These are phyloP conservation scores for Hormaphis cornu DNA, from an alignment of 1,140 invertebrate species.

Conservation along the genomic window DNA sequence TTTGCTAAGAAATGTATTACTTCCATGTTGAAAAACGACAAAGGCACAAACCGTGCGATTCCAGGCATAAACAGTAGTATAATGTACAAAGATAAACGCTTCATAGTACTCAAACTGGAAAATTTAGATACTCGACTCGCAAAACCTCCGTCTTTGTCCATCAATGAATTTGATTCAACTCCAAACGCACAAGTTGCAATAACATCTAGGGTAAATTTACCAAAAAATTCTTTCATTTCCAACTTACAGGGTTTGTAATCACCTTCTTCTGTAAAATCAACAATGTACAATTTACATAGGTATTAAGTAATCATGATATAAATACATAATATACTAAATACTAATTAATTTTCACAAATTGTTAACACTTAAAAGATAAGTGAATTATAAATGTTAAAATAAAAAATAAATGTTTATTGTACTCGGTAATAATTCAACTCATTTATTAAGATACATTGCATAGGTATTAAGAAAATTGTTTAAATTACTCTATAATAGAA, in stretches of 20 bases:
- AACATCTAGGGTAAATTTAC: conserved; percentile 44
- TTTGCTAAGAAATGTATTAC: conserved; percentile 34
- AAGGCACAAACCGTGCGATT: conserved; percentile 33
- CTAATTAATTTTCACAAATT: no score
- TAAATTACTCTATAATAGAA: no score
- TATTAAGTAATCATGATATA: no score
- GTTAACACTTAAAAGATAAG: no score
- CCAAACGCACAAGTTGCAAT: conserved; percentile 44
- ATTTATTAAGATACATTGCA: no score
- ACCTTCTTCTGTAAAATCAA: conserved; percentile 36
- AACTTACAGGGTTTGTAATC: conserved; percentile 35
- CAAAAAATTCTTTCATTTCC: conserved; percentile 43
- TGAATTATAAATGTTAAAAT: no score
- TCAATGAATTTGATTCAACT: conserved; percentile 40
- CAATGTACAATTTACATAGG: conserved; percentile 34
- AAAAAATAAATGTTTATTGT: no score
- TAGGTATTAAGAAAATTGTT: no score
- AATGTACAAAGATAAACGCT: conserved; percentile 34
- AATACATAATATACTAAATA: no score
- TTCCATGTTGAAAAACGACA: conserved; percentile 36
- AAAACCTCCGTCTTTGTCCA: conserved; percentile 40
- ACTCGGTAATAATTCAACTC: no score
- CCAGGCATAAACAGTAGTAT: conserved; percentile 33
- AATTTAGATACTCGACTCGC: conserved; percentile 35
- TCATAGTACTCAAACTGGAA: conserved; percentile 26